A percentile compares a stretch with the other conserved stretches of the same genome.
Conservation (phyloP, 2,888 invertebrate species). For the Globia sparganii region DNA sequence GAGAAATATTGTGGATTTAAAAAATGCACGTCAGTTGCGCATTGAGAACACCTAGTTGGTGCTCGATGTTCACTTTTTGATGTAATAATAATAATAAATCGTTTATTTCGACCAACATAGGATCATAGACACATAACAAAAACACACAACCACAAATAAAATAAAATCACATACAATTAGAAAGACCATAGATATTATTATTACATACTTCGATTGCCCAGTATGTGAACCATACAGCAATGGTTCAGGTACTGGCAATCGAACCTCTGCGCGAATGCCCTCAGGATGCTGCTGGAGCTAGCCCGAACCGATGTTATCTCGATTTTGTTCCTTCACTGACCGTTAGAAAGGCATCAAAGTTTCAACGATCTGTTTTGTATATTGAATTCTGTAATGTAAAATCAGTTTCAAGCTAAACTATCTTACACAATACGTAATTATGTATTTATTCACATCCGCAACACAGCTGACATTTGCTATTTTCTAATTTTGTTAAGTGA, state of each 20-base stretch:
- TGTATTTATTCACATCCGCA: not conserved
- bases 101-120: no score
- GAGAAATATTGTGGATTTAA: conserved; percentile 43
- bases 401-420: not conserved
- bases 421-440: not conserved
- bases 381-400: not conserved
- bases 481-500: not conserved
- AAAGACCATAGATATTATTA: no score
- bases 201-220: no score
- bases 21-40: conserved; percentile 40
- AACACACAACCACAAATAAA: no score
- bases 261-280: no score
- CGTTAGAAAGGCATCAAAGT: not conserved
- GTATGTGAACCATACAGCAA: no score
- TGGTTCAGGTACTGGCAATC: no score
- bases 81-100: no score
- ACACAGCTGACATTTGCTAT: not conserved
- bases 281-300: no score
- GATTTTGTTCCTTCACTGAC: conserved; percentile 13
- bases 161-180: no score
- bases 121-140: no score
- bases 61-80: conserved; percentile 17
- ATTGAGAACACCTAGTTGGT: conserved; percentile 14
- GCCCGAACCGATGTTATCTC: not conserved
- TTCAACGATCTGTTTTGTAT: not conserved